Evolutionary conservation across 2,113 vertebrate genomes (phyloP), one percentile per base, ranked within the genome.

Genomic region (Anguilla japonica): DNA sequence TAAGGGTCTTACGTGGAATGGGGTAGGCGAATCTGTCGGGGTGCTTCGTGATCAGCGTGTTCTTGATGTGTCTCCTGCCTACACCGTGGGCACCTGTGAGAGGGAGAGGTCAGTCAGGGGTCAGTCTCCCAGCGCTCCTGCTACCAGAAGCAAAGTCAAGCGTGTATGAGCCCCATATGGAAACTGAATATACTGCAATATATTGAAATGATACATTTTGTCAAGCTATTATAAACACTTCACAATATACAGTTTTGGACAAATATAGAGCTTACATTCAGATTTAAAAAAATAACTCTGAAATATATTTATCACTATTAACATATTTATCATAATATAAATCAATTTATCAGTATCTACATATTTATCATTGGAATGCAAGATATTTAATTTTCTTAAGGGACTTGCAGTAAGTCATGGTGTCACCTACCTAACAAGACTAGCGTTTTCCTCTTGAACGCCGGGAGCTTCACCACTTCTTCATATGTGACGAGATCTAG

Each of bases 401-500:
- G 50, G 50, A 53, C 11, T 9, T 53, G 1, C 34, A 34, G 34
- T 34, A 34, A 34, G 43, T 11, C 41, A 79, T 14, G 5, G 34
- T 18, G 1, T 39, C 15, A 89, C 94, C 96, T 94, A 99, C 98
- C 98, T 96, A 99, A 96, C 93, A 99, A 94, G 88, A 99, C 98
- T 86, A 99, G 94, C 26, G 98, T 99, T 98, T 99, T 99, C 96
- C 98, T 97, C 97, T 98, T 99, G 95, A 99, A 99, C 75, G 97
- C 97, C 89, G 98, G 97, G 91, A 99, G 96, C 95, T 98, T 99
- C 93, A 99, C 97, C 81, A 99, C 98, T 94, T 99, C 98, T 96
- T 99, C 98, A 75, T 99, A 99, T 0, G 98, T 99, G 95, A 99
- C 98, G 57, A 99, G 97, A 93, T 99, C 98, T 99, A 99, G 97